Conservation (phyloP, 2,888 invertebrate species). For the Tetranychus truncatus region DNA sequence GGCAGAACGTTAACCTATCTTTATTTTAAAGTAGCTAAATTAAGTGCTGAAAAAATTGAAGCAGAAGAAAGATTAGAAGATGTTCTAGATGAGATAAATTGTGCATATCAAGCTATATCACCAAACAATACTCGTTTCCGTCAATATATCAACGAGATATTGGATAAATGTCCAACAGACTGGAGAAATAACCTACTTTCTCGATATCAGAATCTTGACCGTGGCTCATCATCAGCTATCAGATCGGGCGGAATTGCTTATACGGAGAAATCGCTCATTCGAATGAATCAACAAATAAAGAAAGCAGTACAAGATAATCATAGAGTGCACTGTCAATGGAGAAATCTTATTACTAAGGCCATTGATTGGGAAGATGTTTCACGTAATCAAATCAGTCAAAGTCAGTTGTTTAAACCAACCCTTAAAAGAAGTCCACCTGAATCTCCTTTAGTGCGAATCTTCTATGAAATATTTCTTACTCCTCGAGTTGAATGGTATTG, state of each 20-base stretch:
- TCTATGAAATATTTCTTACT: slow-evolving; percentile 18
- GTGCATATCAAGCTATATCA: slow-evolving; percentile 51
- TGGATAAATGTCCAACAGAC: slow-evolving; percentile 65
- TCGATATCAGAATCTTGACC: slow-evolving; percentile 34
- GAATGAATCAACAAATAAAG: slow-evolving; percentile 43
- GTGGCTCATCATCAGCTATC: not conserved
- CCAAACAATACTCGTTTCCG: slow-evolving; percentile 49
- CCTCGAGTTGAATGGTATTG: slow-evolving; percentile 71
- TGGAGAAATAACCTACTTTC: slow-evolving; percentile 50
- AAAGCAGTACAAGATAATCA: slow-evolving; percentile 77
- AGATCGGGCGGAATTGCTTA: not conserved
- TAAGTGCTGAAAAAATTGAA: slow-evolving; percentile 84
- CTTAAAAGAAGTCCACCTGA: slow-evolving; percentile 39
- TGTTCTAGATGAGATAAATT: slow-evolving; percentile 73
- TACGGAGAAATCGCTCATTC: slow-evolving; percentile 18
- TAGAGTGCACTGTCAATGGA: slow-evolving; percentile 86
- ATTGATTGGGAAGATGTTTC: slow-evolving; percentile 66
- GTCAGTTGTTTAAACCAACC: slow-evolving; percentile 46
- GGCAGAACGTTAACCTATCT: slow-evolving; percentile 64
- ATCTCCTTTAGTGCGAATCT: not conserved
- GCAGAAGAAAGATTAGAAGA: slow-evolving; percentile 92
- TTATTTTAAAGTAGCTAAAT: slow-evolving; percentile 81
- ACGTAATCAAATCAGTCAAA: slow-evolving; percentile 48
- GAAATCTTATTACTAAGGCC: slow-evolving; percentile 52
- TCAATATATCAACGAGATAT: slow-evolving; percentile 64